These are phyloP conservation scores for Coecobrya sp. DNA, from an alignment of 2,888 invertebrate species.

Conservation along the genomic window DNA sequence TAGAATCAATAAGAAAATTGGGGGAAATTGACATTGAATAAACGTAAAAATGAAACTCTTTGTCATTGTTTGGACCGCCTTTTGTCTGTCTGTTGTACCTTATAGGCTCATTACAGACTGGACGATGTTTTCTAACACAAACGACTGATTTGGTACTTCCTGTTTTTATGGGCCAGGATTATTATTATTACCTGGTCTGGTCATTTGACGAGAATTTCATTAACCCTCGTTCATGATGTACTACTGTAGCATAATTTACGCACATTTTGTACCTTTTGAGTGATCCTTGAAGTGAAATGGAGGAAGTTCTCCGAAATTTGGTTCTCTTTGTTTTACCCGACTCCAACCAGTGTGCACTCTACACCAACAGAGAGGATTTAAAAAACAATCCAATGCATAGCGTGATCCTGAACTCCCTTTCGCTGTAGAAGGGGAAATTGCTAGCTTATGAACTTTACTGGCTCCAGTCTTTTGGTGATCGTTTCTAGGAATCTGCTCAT, in stretches of 20 bases:
- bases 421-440: not conserved
- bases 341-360: not conserved
- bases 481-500: constrained; percentile 62
- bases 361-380: not conserved
- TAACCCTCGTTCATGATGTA: not conserved
- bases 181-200: constrained; percentile 24
- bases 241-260: not conserved
- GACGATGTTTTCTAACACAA: not conserved
- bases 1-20: constrained; percentile 81
- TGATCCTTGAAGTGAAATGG: not conserved
- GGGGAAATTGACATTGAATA: constrained; percentile 67
- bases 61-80: constrained; percentile 37
- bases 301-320: constrained; percentile 46
- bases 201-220: constrained; percentile 28
- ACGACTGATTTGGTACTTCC: constrained; percentile 66
- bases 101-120: constrained; percentile 1
- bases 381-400: not conserved
- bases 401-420: not conserved
- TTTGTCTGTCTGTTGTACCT: constrained; percentile 12
- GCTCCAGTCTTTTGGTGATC: constrained; percentile 65
- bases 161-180: not conserved
- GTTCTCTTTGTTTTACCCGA: constrained; percentile 36
- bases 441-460: constrained; percentile 67
- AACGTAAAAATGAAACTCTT: constrained; percentile 32
- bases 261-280: constrained; percentile 2